These are phyloP conservation scores for Podargus strigoides DNA, from an alignment of 2,797 vertebrate genomes.

Conservation along the genomic window DNA sequence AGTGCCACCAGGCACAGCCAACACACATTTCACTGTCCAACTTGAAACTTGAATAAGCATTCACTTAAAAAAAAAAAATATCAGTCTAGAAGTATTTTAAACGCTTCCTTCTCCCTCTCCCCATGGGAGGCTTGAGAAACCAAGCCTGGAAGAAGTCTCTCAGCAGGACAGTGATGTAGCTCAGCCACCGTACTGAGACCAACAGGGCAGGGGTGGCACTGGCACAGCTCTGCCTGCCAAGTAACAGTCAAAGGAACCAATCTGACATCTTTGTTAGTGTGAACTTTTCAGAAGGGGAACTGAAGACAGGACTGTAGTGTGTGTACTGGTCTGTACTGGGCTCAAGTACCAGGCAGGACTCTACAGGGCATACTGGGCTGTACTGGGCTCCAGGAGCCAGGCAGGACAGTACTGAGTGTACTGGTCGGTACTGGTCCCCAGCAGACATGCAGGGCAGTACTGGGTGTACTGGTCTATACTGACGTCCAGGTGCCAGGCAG, in stretches of 20 bases:
- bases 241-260: neutral
- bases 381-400: no score
- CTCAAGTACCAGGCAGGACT: no score
- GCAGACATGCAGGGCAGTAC: no score
- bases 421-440: no score
- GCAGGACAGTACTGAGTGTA: no score
- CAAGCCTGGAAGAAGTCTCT: rapidly evolving
- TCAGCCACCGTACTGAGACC: rapidly evolving
- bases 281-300: neutral
- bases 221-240: neutral
- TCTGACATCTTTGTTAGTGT: rapidly evolving
- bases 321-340: no score
- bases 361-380: no score
- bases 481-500: no score
- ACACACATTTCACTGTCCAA: neutral
- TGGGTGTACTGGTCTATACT: no score
- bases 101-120: neutral
- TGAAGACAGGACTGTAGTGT: no score
- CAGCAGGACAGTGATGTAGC: neutral
- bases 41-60: neutral
- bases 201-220: neutral
- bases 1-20: neutral
- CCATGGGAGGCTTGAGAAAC: neutral
- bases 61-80: neutral
- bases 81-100: neutral